Conservation (phyloP, 2,113 vertebrate genomes). For the Serinus canaria region DNA sequence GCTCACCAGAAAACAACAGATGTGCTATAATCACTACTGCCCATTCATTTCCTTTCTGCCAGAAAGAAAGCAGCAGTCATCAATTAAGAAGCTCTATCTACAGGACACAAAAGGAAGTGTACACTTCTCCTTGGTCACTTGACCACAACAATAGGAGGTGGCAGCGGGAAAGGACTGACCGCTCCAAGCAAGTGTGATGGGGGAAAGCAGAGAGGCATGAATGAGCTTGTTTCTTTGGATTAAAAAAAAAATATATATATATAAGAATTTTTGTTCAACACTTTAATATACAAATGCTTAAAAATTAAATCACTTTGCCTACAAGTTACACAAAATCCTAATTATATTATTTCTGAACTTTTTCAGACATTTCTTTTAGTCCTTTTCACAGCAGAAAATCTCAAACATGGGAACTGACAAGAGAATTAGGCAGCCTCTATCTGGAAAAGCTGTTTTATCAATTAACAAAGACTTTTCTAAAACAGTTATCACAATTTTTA, state of each 20-base stretch:
- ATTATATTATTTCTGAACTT: background rate
- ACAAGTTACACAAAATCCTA: background rate
- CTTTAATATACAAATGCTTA: background rate
- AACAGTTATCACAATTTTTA: background rate
- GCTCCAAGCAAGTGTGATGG: background rate
- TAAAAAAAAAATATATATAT: background rate
- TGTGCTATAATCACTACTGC: slow-evolving; percentile 60
- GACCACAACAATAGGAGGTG: slow-evolving; percentile 24
- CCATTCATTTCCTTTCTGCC: slow-evolving; percentile 69
- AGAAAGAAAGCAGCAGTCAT: slow-evolving; percentile 46
- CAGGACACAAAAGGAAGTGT: slow-evolving; percentile 62
- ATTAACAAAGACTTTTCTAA: background rate
- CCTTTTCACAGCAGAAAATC: background rate
- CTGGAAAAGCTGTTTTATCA: background rate
- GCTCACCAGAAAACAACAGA: slow-evolving; percentile 66
- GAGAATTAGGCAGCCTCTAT: background rate
- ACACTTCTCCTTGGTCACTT: slow-evolving; percentile 43
- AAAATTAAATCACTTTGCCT: background rate
- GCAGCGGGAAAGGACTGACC: background rate
- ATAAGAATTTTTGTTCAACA: background rate
- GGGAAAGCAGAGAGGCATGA: background rate
- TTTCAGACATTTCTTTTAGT: background rate
- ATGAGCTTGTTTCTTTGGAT: background rate
- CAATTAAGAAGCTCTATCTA: slow-evolving; percentile 61
- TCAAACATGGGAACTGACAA: background rate